Conservation (phyloP, 2,888 invertebrate species). For the Prenolepis imparis region DNA sequence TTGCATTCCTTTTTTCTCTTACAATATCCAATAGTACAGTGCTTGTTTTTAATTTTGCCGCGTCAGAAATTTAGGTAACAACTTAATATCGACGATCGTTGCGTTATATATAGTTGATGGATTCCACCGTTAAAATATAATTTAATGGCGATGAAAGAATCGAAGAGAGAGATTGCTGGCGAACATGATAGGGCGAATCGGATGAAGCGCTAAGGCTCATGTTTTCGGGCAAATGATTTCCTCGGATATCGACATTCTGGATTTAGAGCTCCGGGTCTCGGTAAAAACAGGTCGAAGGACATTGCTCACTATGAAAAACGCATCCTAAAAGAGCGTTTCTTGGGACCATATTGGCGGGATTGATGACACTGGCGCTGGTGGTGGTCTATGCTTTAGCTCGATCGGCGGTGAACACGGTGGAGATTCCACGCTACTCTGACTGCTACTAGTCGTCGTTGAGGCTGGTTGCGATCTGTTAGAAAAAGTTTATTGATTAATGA, state of each 20-base stretch:
- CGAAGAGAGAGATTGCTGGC: neutral
- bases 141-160: neutral
- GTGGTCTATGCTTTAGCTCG: slow-evolving; percentile 83
- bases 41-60: slow-evolving; percentile 9
- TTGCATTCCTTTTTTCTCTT: neutral
- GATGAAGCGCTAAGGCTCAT: neutral
- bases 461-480: slow-evolving; percentile 78
- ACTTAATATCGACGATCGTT: neutral
- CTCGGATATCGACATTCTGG: slow-evolving; percentile 49
- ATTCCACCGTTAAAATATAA: neutral
- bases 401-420: slow-evolving; percentile 81
- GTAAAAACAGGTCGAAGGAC: slow-evolving; percentile 43
- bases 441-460: slow-evolving; percentile 82
- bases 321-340: slow-evolving; percentile 92
- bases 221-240: slow-evolving; percentile 48
- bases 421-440: slow-evolving; percentile 81
- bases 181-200: neutral
- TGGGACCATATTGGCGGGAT: slow-evolving; percentile 88
- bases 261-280: slow-evolving; percentile 17
- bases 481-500: slow-evolving; percentile 34
- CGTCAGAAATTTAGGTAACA: neutral
- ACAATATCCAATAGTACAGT: neutral
- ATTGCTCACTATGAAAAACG: slow-evolving; percentile 42
- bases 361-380: slow-evolving; percentile 80
- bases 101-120: neutral